phyloP scores from a whole-genome alignment of 2,888 invertebrate species.

The Cancer borealis region DNA sequence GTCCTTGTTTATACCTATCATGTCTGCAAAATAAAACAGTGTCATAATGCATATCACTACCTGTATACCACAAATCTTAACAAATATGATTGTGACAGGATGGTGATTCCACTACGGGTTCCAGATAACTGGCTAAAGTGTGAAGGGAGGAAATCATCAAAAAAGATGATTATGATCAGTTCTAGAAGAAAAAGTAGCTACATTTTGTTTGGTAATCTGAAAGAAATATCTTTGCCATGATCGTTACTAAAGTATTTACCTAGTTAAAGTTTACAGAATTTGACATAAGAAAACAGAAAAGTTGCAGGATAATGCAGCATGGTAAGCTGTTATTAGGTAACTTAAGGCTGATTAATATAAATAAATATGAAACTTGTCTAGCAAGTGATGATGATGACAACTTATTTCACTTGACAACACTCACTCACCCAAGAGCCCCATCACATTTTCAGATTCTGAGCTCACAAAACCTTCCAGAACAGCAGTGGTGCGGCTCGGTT shows the following conservation, averaged over 20 bases:
- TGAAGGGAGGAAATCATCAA: no score
- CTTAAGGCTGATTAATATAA: not conserved
- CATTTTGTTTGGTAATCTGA: no score
- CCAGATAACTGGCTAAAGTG: not conserved
- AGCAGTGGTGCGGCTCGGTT: slow-evolving; percentile 79
- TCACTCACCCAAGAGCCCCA: slow-evolving; percentile 71
- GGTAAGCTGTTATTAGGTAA: no score
- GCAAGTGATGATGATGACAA: not conserved
- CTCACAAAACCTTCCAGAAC: slow-evolving; percentile 79
- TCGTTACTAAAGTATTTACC: no score
- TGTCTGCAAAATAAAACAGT: slow-evolving; percentile 37
- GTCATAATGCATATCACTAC: not conserved
- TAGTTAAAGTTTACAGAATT: no score
- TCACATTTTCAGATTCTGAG: slow-evolving; percentile 62
- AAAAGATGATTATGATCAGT: no score
- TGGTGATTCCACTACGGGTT: not conserved
- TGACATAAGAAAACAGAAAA: no score
- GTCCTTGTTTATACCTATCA: slow-evolving; percentile 80
- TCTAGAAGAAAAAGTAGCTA: no score
- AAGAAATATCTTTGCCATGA: no score
- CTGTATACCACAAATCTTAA: not conserved
- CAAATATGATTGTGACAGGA: not conserved
- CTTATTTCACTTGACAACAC: not conserved
- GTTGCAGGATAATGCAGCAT: no score
- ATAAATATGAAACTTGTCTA: not conserved